Evolutionary conservation across 2,797 vertebrate genomes (phyloP), one percentile per base, ranked within the genome.

Genomic region (Hephaestus fuliginosus): DNA sequence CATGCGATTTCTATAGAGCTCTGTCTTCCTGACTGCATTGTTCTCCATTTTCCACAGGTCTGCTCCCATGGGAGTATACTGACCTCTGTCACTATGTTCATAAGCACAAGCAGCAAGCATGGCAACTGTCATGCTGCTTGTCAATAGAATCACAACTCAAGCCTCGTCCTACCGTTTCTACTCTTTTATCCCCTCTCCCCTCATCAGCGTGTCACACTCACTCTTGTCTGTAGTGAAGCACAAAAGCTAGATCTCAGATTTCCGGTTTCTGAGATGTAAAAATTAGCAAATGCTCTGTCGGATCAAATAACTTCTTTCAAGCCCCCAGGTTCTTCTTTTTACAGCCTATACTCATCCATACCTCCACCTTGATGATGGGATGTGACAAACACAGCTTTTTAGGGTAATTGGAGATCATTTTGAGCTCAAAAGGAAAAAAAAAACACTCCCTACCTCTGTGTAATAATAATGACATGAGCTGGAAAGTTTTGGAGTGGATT

Each of bases 221-320:
- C 86, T 92, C 84, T 86, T 79, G 58, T 84, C 66, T 73, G 74
- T 66, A 86, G 83, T 65, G 75, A 36, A 83, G 86, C 88, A 93
- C 89, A 87, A 92, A 91, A 83, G 92, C 86, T 92, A 78, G 84
- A 94, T 93, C 90, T 94, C 93, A 90, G 81, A 91, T 92, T 91
- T 96, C 93, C 76, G 68, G 89, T 94, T 91, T 93, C 86, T 93
- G 85, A 93, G 86, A 89, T 93, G 83, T 90, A 90, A 81, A 95
- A 95, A 92, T 94, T 90, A 82, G 82, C 82, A 81, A 91, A 90
- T 87, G 68, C 90, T 93, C 90, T 70, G 89, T 84, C 33, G 80
- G 92, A 90, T 94, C 92, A 64, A 70, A 85, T 88, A 46, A 92
- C 84, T 71, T 71, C 80, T 83, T 91, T 83, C 62, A 85, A 79